Evolutionary conservation across 1,140 invertebrate genomes (phyloP), one percentile per base, ranked within the genome.

Genomic region (Heliothis virescens): DNA sequence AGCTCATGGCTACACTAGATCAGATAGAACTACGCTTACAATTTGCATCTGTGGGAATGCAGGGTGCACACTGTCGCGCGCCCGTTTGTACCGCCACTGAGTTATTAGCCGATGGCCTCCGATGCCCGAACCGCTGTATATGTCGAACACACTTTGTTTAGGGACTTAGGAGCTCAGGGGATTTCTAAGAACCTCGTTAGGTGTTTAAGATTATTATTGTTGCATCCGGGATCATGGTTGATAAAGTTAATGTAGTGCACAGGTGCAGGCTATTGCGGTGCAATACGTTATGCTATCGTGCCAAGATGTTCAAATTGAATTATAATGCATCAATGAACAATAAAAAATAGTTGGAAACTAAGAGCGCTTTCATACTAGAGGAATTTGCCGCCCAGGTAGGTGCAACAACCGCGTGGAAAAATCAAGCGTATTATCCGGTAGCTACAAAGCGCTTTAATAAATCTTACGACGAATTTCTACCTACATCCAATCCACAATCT

Each of bases 1-100:
- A 9, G 4, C 0, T 1, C 67, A 9, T 71, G 67, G 67, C 7
- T 48, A 71, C 67, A 52, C 47, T 53, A 67, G 48, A 71, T 71
- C 67, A 71, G 67, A 71, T 71, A 71, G 67, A 16, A 47, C 21
- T 29, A 12, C 11, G 67, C 67, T 71, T 26, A 26, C 67, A 71
- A 71, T 71, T 71, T 71, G 48, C 67, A 71, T 71, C 48, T n/a
- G 67, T 53, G 48, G 12, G 65, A 69, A 52, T 69, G 65, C 16
- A 16, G 16, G 9, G 47, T 1, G 48, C 5, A 13, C 48, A 13
- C 48, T 50, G 47, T 11, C 48, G 67, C 65, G 47, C 47, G 13
- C 13, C 48, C 16, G 52, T 53, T 52, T 26, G 47, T 71, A 29
- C 18, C 21, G 18, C 2, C 18, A 18, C 47, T 26, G 11, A 67